Percentiles rank a stretch among this genome's conserved stretches.
Evolutionary conservation across 2,888 invertebrate species (phyloP).

Genomic region (Argyresthia goedartella): DNA sequence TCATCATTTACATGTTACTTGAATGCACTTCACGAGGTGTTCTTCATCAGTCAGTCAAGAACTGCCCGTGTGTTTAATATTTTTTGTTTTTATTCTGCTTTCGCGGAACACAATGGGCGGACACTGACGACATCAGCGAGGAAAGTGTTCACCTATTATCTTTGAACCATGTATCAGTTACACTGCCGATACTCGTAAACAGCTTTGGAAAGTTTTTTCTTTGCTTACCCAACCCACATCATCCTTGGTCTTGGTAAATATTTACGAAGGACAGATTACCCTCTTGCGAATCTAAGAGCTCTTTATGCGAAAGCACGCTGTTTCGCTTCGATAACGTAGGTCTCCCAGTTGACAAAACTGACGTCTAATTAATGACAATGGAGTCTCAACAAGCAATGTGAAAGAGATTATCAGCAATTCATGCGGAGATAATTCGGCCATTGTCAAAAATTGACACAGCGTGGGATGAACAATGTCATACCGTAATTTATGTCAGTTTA

Average conservation of each 20-base stretch:
- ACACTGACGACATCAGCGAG: conserved; percentile 38
- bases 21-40: background rate
- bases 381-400: conserved; percentile 7
- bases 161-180: conserved; percentile 20
- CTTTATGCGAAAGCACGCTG: conserved; percentile 15
- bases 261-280: conserved; percentile 23
- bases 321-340: conserved; percentile 3
- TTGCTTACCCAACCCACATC: background rate
- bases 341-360: conserved; percentile 4
- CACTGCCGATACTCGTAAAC: conserved; percentile 12
- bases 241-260: conserved; percentile 28
- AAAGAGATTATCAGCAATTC: background rate
- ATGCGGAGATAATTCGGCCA: background rate
- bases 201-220: background rate
- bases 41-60: background rate
- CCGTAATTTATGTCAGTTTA: background rate
- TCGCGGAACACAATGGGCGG: conserved; percentile 48
- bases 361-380: background rate
- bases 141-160: conserved; percentile 37
- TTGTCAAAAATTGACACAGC: background rate
- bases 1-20: background rate
- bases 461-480: background rate
- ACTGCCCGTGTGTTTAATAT: conserved; percentile 21
- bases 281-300: background rate
- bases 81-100: conserved; percentile 54